Conservation (phyloP, 2,113 vertebrate genomes). For the Polyodon spathula region DNA sequence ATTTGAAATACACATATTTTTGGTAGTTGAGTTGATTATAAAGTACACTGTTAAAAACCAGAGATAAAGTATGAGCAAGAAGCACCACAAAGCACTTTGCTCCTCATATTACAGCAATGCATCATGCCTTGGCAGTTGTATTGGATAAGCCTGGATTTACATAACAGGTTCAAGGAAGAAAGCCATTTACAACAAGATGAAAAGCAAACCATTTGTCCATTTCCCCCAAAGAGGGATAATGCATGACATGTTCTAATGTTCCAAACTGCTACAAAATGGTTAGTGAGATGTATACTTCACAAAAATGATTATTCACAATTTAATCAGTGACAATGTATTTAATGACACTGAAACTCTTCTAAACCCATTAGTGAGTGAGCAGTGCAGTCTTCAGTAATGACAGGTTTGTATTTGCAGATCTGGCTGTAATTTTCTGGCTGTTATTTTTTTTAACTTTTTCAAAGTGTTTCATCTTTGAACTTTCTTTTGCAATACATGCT, state of each 20-base stretch:
- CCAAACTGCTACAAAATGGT: conserved; percentile 30
- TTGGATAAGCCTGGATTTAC: conserved; percentile 40
- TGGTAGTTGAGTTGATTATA: conserved; percentile 34
- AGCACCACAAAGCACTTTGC: conserved; percentile 37
- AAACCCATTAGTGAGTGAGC: too few relatives aligned
- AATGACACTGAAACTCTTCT: too few relatives aligned
- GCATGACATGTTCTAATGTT: conserved; percentile 34
- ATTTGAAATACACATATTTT: conserved; percentile 32
- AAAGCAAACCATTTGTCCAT: conserved; percentile 41
- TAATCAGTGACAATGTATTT: too few relatives aligned
- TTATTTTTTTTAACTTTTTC: too few relatives aligned
- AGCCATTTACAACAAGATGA: conserved; percentile 43
- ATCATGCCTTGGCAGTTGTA: conserved; percentile 36
- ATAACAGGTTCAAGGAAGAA: conserved; percentile 37
- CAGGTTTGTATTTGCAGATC: too few relatives aligned
- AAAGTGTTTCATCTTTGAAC: too few relatives aligned
- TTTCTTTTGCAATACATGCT: too few relatives aligned
- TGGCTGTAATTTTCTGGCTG: too few relatives aligned
- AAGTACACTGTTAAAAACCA: conserved; percentile 38
- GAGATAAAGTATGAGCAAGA: conserved; percentile 50
- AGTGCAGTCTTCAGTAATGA: neutral
- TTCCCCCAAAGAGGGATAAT: conserved; percentile 19
- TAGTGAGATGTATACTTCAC: conserved; percentile 27
- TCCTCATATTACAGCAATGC: conserved; percentile 41
- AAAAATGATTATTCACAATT: conserved; percentile 24